A percentile compares a stretch with the other conserved stretches of the same genome.
phyloP scores from a whole-genome alignment of 2,888 invertebrate genomes.

The Lithophane socia region DNA sequence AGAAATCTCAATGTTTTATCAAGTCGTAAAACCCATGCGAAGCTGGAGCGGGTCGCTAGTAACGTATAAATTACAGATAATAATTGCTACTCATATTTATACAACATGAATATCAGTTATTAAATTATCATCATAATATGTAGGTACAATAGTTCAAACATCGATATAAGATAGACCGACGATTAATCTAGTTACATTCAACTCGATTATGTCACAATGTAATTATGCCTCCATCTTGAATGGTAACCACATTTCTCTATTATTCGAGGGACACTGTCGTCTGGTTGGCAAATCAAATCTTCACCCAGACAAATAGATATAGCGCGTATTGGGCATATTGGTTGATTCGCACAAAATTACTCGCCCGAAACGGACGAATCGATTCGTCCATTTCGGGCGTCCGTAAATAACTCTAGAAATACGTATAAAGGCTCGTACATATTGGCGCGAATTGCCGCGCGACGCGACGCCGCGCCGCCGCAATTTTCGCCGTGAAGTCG shows the following conservation, averaged over 20 bases:
- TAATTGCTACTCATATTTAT: background rate
- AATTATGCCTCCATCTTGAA: conserved; percentile 23
- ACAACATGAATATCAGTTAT: background rate
- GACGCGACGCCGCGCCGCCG: too few species aligned
- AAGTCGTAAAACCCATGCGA: too few species aligned
- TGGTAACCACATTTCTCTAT: conserved; percentile 23
- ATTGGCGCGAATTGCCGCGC: too few species aligned
- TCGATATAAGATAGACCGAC: background rate
- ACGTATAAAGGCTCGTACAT: too few species aligned
- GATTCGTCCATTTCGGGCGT: too few species aligned
- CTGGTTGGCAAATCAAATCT: conserved; percentile 32
- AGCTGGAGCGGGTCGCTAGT: too few species aligned
- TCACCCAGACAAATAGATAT: background rate
- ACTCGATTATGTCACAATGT: conserved; percentile 35
- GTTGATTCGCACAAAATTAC: too few species aligned
- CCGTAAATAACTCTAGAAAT: too few species aligned
- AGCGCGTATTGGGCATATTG: too few species aligned
- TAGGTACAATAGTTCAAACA: conserved; percentile 17
- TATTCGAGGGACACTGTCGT: conserved; percentile 8
- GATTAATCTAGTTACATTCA: conserved; percentile 32
- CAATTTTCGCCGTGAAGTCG: too few species aligned
- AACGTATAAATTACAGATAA: background rate
- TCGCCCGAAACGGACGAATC: too few species aligned
- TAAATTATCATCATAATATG: conserved; percentile 1
- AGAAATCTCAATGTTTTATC: too few species aligned